Evolutionary conservation across 2,797 vertebrate genomes (phyloP).

Genomic region (Carduelis carduelis): DNA sequence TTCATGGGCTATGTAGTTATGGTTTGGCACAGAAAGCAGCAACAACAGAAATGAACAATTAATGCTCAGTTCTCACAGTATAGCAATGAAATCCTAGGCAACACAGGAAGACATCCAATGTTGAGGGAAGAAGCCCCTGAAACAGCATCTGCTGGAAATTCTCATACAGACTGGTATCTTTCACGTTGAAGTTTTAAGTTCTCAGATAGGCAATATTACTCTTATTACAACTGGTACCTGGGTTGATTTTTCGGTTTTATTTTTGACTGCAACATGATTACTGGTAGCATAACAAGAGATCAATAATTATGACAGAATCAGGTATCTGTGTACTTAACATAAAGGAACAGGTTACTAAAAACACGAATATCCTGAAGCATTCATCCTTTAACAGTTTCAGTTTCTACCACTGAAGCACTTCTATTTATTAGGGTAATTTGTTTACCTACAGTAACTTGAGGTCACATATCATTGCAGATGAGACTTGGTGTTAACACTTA

Average conservation of each 20-base stretch:
- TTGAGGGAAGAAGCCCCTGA: background rate
- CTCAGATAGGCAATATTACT: background rate
- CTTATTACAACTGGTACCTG: background rate
- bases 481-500: background rate
- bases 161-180: background rate
- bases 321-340: background rate
- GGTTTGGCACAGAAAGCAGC: background rate
- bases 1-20: rapidly evolving
- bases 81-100: background rate
- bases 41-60: background rate
- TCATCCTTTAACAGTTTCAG: background rate
- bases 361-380: background rate
- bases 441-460: background rate
- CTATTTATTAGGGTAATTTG: background rate
- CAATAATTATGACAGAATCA: background rate
- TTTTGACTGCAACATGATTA: background rate
- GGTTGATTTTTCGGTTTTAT: background rate
- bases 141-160: background rate
- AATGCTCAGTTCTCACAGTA: background rate
- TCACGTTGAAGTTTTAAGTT: background rate
- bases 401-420: background rate
- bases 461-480: background rate
- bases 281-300: background rate
- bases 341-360: background rate
- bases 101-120: background rate